phyloP scores from a whole-genome alignment of 2,113 vertebrate genomes.

The Buteo buteo region DNA sequence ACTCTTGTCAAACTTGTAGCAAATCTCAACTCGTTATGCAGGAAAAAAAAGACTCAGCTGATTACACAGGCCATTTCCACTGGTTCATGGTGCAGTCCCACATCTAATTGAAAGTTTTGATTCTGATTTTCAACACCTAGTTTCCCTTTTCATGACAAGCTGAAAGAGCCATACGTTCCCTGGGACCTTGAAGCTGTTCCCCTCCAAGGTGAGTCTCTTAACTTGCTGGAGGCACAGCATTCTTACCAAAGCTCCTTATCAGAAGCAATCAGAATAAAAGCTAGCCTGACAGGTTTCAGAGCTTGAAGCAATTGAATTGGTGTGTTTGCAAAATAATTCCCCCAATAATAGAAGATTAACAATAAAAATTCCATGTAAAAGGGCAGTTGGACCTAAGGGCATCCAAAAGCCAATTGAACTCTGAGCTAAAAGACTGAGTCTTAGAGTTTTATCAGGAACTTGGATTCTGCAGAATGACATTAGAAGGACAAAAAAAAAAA shows the following conservation, averaged over 20 bases:
- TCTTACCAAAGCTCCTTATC: constrained; percentile 57
- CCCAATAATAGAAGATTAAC: constrained; percentile 34
- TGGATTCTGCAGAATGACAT: neutral
- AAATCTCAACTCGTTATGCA: neutral
- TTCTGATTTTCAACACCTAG: neutral
- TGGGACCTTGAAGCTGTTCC: constrained; percentile 1
- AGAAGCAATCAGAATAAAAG: constrained; percentile 52
- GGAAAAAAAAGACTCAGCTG: neutral
- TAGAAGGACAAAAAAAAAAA: neutral
- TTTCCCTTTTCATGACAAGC: neutral
- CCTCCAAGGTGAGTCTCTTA: constrained; percentile 29
- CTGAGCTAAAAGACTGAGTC: neutral
- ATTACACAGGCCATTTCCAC: neutral
- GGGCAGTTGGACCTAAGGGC: constrained; percentile 21
- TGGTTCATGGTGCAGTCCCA: neutral
- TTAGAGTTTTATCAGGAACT: neutral
- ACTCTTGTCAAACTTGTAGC: neutral
- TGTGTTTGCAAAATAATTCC: constrained; percentile 60
- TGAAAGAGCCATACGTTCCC: neutral
- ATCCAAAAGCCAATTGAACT: constrained; percentile 34
- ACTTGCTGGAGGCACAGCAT: constrained; percentile 33
- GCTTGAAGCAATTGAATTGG: constrained; percentile 5
- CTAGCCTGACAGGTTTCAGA: constrained; percentile 51
- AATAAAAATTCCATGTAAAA: constrained; percentile 39
- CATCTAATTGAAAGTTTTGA: neutral